Evolutionary conservation across 2,797 vertebrate genomes (phyloP).

Genomic region (Siniperca undulata): DNA sequence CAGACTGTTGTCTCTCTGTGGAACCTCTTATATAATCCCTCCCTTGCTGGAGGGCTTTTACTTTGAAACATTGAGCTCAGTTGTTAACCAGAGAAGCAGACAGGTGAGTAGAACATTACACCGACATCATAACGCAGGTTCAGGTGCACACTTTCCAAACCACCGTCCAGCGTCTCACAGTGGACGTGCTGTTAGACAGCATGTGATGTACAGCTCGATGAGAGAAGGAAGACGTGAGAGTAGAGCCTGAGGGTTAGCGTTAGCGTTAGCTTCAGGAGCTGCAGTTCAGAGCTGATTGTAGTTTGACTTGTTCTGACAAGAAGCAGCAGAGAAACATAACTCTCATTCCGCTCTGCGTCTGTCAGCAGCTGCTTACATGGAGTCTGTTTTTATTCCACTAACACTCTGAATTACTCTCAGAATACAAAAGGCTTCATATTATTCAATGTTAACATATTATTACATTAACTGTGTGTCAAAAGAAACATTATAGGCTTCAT

Average conservation of each 20-base stretch:
- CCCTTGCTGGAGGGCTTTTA: not conserved
- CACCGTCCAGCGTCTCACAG: no score
- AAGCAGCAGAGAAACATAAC: constrained; percentile 16
- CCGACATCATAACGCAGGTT: no score
- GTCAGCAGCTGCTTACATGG: not conserved
- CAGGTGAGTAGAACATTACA: not conserved
- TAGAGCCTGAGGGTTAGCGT: not conserved
- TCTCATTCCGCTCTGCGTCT: not conserved
- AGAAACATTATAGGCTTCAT: no score
- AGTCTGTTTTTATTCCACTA: not conserved
- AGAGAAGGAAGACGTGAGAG: no score
- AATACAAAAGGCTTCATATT: not conserved
- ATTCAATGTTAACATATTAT: not conserved
- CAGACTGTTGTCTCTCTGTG: not conserved
- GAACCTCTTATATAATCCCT: not conserved
- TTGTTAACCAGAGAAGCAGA: not conserved
- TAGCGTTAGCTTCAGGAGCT: not conserved
- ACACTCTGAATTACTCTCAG: not conserved
- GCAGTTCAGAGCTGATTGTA: not conserved
- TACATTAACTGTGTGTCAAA: not conserved
- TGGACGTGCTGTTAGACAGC: no score
- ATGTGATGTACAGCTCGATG: no score
- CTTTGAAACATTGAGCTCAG: not conserved
- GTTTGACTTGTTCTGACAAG: constrained; percentile 53
- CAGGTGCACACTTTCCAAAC: no score